These are phyloP conservation scores for Ceratina japonica DNA, from an alignment of 1,140 invertebrate species.

Conservation along the genomic window DNA sequence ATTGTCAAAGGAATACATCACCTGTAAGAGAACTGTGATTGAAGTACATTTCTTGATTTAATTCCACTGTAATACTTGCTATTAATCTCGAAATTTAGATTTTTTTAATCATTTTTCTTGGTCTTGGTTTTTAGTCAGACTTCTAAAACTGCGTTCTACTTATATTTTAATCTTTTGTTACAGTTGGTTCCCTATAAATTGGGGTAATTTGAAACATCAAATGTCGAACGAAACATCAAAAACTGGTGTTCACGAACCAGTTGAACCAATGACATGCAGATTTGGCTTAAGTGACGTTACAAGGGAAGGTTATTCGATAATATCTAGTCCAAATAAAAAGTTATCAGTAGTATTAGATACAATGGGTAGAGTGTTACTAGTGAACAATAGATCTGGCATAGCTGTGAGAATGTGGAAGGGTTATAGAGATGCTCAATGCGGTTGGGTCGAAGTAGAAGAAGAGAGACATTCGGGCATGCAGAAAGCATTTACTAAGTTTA, in stretches of 20 bases:
- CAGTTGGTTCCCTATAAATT: slow-evolving; percentile 80
- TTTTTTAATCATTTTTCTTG: not conserved
- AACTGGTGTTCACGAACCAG: slow-evolving; percentile 78
- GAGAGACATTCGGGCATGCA: slow-evolving; percentile 77
- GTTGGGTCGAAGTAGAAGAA: slow-evolving; percentile 90
- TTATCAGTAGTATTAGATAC: slow-evolving; percentile 91
- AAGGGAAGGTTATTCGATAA: slow-evolving; percentile 85
- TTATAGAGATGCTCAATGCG: slow-evolving; percentile 95
- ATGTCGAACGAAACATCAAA: slow-evolving; percentile 69
- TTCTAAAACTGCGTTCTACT: not conserved
- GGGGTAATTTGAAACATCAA: slow-evolving; percentile 76
- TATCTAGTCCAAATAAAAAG: slow-evolving; percentile 88
- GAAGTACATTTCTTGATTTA: slow-evolving; percentile 5
- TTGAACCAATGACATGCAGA: slow-evolving; percentile 84
- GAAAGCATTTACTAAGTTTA: slow-evolving; percentile 75
- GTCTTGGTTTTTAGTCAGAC: not conserved
- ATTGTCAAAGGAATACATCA: slow-evolving; percentile 14
- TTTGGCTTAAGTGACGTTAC: slow-evolving; percentile 92
- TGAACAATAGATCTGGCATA: slow-evolving; percentile 90
- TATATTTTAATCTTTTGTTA: not conserved
- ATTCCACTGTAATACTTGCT: not conserved
- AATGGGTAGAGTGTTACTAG: slow-evolving; percentile 90
- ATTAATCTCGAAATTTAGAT: slow-evolving; percentile 6
- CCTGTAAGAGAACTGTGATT: slow-evolving; percentile 15
- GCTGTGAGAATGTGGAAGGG: slow-evolving; percentile 95